Evolutionary conservation across 2,888 invertebrate species (phyloP).

Genomic region (Amphipyra tragopoginis): DNA sequence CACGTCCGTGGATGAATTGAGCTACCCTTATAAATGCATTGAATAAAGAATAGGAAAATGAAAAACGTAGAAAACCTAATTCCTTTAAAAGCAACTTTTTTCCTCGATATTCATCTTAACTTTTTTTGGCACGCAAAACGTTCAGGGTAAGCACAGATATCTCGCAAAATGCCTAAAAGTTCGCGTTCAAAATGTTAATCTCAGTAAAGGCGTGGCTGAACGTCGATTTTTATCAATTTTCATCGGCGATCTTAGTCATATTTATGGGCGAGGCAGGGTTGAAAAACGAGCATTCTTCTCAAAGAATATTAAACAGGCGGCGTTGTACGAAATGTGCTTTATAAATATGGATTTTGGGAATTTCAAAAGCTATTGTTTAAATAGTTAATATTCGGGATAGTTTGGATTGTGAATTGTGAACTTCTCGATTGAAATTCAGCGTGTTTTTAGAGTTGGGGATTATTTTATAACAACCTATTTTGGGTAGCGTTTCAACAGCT

Average conservation of each 20-base stretch:
- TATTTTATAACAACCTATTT: no score
- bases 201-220: conserved; percentile 48
- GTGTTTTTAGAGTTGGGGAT: not conserved
- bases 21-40: not conserved
- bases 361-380: conserved; percentile 37
- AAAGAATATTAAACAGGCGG: conserved; percentile 56
- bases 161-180: conserved; percentile 29
- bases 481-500: no score
- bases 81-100: conserved; percentile 30
- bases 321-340: conserved; percentile 29
- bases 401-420: conserved; percentile 4
- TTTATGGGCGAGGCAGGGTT: conserved; percentile 51
- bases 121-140: conserved; percentile 42
- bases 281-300: conserved; percentile 51
- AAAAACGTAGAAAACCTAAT: conserved; percentile 6
- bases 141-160: conserved; percentile 30
- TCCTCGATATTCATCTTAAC: conserved; percentile 23
- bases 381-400: conserved; percentile 24
- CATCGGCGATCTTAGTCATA: conserved; percentile 56
- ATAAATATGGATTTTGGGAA: conserved; percentile 50
- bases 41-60: not conserved
- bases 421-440: conserved; percentile 17
- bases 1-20: not conserved
- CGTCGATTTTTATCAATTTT: conserved; percentile 64
- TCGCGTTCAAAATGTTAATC: conserved; percentile 53